These are phyloP conservation scores for Thamnophis sirtalis DNA, from an alignment of 2,113 vertebrate genomes.

Conservation along the genomic window DNA sequence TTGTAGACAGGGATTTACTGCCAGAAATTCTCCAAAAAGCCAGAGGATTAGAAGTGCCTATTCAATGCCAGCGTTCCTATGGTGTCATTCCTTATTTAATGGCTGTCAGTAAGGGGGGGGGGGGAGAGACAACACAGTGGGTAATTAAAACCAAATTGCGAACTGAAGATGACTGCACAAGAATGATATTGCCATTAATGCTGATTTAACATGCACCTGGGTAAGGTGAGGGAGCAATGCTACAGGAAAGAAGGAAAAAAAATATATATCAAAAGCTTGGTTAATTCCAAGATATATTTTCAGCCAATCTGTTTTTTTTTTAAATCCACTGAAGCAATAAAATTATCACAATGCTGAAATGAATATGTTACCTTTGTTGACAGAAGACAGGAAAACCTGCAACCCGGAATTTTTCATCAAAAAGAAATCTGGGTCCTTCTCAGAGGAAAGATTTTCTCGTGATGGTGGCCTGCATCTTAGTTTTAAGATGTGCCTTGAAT, in stretches of 20 bases:
- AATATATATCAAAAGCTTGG: conserved; percentile 52
- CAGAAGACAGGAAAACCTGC: conserved; percentile 3
- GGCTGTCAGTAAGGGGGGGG: conserved; percentile 90
- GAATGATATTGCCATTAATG: conserved; percentile 90
- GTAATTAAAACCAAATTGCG: conserved; percentile 95
- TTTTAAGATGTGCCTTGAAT: conserved; percentile 39
- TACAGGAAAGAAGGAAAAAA: conserved; percentile 61
- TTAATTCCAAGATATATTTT: conserved; percentile 71
- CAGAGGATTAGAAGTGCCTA: conserved; percentile 45
- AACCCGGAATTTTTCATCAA: conserved; percentile 29
- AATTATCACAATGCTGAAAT: conserved; percentile 74
- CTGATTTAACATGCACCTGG: conserved; percentile 87
- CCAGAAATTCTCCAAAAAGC: conserved; percentile 37
- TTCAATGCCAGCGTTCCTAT: conserved; percentile 62
- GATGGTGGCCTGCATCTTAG: conserved; percentile 17
- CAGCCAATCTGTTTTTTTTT: conserved; percentile 63
- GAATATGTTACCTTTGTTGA: conserved; percentile 71
- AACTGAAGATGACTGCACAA: conserved; percentile 90
- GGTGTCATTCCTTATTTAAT: conserved; percentile 87
- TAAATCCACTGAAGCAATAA: conserved; percentile 53
- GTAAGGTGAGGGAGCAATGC: conserved; percentile 77
- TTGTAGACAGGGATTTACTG: background rate
- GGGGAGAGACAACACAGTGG: conserved; percentile 85
- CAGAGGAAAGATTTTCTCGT: conserved; percentile 33
- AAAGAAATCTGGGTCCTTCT: conserved; percentile 27